Evolutionary conservation across 1,140 invertebrate species (phyloP), one percentile per base, ranked within the genome.

Genomic region (Amphibalanus amphitrite): DNA sequence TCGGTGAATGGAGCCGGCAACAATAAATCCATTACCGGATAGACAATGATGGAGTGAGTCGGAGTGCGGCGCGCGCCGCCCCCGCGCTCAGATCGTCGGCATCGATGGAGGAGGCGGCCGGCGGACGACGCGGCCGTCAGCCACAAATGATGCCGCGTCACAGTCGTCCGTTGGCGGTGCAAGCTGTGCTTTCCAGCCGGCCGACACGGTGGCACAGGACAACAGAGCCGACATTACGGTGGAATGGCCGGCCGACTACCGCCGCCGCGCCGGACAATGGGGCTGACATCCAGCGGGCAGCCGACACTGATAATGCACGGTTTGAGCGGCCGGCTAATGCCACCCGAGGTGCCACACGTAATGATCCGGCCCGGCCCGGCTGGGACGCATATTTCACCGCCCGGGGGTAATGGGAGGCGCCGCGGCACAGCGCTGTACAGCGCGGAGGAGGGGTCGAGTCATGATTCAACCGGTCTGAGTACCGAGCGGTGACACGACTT

Each of bases 1-100:
- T 23, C 47, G 17, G 10, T 59, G 47, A 59, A 59, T 59, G 20
- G 47, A 13, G 17, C 20, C 47, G 47, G 47, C 47, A 59, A 59
- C 47, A 59, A 59, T 59, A 59, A 59, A 59, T 59, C 47, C 47
- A 59, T 59, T 59, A 59, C 47, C 47, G 47, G 47, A 59, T 59
- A 59, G 47, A 59, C 47, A 59, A 59, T 59, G 47, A 59, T 59
- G 47, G 23, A 59, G 47, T 59, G 47, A 20, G 10, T 23, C 47
- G 20, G 47, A 59, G 10, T 59, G 47, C 10, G 10, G 47, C 10
- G 13, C 13, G 47, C 47, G 47, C 47, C 47, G 47, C 47, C 13
- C 23, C 47, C 47, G 47, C 47, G 1, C 6, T 20, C 20, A 59
- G 23, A 59, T 13, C 47, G 47, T 13, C 13, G 20, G 13, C 10